Base-by-base conservation (phyloP, 1,140 invertebrate genomes). In the Zaprionus lachaisei region DNA sequence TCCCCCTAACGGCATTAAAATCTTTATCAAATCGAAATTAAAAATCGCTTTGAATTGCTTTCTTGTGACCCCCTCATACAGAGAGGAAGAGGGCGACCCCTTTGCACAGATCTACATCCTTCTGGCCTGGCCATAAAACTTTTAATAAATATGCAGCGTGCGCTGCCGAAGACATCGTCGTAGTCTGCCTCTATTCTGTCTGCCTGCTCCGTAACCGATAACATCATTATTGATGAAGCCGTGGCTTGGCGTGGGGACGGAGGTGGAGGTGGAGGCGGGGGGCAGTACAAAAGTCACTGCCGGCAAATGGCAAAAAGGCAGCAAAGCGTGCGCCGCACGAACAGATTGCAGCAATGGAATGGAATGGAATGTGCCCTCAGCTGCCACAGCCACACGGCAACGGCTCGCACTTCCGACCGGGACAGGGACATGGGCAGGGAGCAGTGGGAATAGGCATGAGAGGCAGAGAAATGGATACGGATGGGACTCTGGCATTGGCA, bases 181-280 rank as follows among this genome's bases (percentile, higher is more conserved):
- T 64, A 54, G 62, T 63, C 68, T 61, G 58, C 61, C 68, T 44
- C 31, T 31, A 37, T 49, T 49, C 72, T 77, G 72, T 74, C 74
- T 77, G 71, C 80, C 77, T 77, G 71, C 80, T 83, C 77, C 67
- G 83, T 87, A 87, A 87, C 84, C 81, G 84, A 89, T 89, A 89
- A 89, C 84, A 89, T 89, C 84, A 89, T 89, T 89, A 89, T 89
- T 89, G 84, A 89, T 89, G 84, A 89, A 89, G 84, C 81, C 74
- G 72, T 80, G 81, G 81, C 75, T 66, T 49, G 54, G 34, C 60
- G 62, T 38, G 55, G 55, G 44, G 63, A 51, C 47, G 47, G 12
- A 20, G 20, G 24, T 9, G n/a, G 15, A 61, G 76, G 5, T 20
- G 20, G 20, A 22, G 20, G 20, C n/a, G 26, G 47, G 56, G 28